A percentile compares a stretch with the other conserved stretches of the same genome.
These are phyloP conservation scores for Apomyelois bistriatella DNA, from an alignment of 2,888 invertebrate genomes.

Conservation along the genomic window DNA sequence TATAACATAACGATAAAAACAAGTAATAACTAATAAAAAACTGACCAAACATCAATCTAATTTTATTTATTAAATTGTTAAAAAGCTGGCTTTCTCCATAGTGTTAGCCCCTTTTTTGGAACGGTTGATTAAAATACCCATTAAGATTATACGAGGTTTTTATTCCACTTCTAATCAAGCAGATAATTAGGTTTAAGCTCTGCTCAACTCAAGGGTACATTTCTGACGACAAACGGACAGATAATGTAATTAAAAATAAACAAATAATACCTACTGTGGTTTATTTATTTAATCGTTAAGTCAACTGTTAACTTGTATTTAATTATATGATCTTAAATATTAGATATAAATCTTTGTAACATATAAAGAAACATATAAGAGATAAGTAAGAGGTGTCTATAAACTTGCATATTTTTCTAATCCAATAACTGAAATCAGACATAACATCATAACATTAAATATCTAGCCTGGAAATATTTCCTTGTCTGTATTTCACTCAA, in stretches of 20 bases:
- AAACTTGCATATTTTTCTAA: no score
- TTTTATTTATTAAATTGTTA: conserved; percentile 17
- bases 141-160: conserved; percentile 68
- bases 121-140: conserved; percentile 70
- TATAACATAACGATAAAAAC: not conserved
- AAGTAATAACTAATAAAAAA: not conserved
- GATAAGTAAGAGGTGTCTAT: no score
- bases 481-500: not conserved
- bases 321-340: no score
- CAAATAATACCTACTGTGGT: no score
- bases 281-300: no score
- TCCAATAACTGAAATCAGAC: no score
- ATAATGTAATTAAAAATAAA: no score
- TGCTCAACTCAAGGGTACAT: conserved; percentile 19
- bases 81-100: conserved; percentile 24
- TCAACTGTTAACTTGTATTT: no score
- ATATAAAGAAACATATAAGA: no score
- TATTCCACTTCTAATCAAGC: conserved; percentile 68
- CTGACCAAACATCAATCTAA: conserved; percentile 11
- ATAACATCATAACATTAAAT: no score
- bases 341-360: no score
- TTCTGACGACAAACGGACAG: not conserved
- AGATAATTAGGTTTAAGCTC: conserved; percentile 67
- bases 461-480: no score
- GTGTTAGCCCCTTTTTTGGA: conserved; percentile 21